Evolutionary conservation across 2,888 invertebrate genomes (phyloP).

Genomic region (Phania funesta): DNA sequence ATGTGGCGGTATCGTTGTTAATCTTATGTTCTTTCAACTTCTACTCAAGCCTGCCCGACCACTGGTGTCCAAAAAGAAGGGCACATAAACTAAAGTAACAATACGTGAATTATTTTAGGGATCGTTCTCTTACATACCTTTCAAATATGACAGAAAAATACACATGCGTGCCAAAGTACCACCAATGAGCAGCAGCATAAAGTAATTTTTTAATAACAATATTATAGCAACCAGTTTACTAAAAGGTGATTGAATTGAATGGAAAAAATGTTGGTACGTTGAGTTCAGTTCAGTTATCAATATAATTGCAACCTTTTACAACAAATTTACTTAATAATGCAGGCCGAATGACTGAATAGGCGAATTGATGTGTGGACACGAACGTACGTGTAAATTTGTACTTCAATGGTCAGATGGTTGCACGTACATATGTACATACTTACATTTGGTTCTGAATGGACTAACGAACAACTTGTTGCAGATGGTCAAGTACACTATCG

Average conservation of each 20-base stretch:
- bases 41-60: no score
- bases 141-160: not conserved
- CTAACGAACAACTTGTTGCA: not conserved
- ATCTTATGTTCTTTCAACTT: no score
- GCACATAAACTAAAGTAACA: no score
- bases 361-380: not conserved
- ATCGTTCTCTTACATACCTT: not conserved
- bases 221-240: not conserved
- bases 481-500: conserved; percentile 20
- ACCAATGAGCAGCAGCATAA: not conserved
- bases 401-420: not conserved
- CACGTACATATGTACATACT: not conserved
- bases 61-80: no score
- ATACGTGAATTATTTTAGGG: not conserved
- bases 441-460: not conserved
- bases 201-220: no score
- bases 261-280: conserved; percentile 7
- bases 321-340: conserved; percentile 21
- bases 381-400: conserved; percentile 37
- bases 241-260: conserved; percentile 14
- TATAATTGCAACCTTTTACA: conserved; percentile 39
- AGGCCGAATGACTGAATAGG: conserved; percentile 8
- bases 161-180: not conserved
- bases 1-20: no score
- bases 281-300: conserved; percentile 18